Percentiles rank a stretch among this genome's conserved stretches.
Evolutionary conservation across 2,113 vertebrate species (phyloP).

Genomic region (Rutilus rutilus): DNA sequence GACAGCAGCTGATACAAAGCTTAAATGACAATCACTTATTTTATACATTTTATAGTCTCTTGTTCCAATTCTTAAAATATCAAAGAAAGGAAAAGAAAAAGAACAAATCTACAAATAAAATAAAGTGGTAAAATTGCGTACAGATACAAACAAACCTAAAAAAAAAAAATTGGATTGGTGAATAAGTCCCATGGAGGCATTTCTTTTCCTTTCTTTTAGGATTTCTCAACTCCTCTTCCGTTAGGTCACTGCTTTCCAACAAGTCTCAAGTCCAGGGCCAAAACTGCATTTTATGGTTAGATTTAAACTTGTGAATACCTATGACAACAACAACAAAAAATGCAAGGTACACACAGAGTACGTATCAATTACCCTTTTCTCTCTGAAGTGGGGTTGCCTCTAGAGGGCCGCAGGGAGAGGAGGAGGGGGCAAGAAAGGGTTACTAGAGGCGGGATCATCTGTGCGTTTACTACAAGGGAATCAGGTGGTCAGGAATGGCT

Average conservation of each 20-base stretch:
- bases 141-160: conserved; percentile 81
- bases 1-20: conserved; percentile 87
- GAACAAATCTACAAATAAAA: conserved; percentile 75
- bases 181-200: conserved; percentile 64
- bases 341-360: conserved; percentile 87
- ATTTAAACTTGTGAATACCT: conserved; percentile 96
- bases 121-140: conserved; percentile 89
- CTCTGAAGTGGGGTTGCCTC: conserved; percentile 68
- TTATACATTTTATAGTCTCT: conserved; percentile 78
- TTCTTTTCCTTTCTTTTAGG: conserved; percentile 29
- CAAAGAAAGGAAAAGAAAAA: conserved; percentile 82
- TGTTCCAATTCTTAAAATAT: conserved; percentile 82
- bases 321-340: conserved; percentile 75
- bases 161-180: conserved; percentile 81
- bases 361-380: conserved; percentile 79
- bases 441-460: conserved; percentile 30
- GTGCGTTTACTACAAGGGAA: conserved; percentile 48
- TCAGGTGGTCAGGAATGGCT: conserved; percentile 42
- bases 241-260: conserved; percentile 45
- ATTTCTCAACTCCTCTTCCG: conserved; percentile 37
- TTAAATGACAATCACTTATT: conserved; percentile 80
- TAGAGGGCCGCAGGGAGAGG: not conserved
- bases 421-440: not conserved
- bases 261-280: conserved; percentile 76
- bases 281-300: conserved; percentile 77